Evolutionary conservation across 2,888 invertebrate species (phyloP).

Genomic region (Xanthorhoe spadicearia): DNA sequence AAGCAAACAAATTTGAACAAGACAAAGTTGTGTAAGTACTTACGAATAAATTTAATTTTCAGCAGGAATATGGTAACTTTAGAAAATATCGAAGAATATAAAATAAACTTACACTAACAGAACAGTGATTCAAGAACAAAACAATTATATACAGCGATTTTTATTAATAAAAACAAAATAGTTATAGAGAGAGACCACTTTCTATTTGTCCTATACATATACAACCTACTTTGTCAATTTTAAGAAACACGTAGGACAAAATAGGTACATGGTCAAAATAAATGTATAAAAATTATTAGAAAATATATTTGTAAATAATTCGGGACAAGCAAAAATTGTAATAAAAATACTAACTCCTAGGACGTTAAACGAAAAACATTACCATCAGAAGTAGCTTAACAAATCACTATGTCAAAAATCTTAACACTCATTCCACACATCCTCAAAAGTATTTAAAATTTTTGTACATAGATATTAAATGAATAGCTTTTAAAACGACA

Average conservation of each 20-base stretch:
- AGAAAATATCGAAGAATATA: conserved; percentile 32
- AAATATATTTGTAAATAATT: conserved; percentile 7
- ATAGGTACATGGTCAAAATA: not conserved
- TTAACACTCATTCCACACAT: not conserved
- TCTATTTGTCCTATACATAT: conserved; percentile 7
- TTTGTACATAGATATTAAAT: too few relatives aligned
- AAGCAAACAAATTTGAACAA: not conserved
- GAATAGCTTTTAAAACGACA: too few relatives aligned
- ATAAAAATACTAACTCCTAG: conserved; percentile 1
- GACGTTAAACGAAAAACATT: not conserved
- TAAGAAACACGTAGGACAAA: not conserved
- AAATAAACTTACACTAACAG: conserved; percentile 41
- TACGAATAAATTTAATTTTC: not conserved
- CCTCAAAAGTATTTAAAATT: too few relatives aligned
- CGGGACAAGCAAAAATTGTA: not conserved
- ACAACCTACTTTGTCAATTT: not conserved
- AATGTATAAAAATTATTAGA: not conserved
- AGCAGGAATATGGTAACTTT: conserved; percentile 29
- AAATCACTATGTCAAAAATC: conserved; percentile 1
- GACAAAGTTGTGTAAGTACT: not conserved
- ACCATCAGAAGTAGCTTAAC: conserved; percentile 3
- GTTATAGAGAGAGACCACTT: conserved; percentile 22
- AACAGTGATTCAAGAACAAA: conserved; percentile 34
- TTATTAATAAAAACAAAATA: conserved; percentile 30
- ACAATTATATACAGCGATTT: conserved; percentile 43